Evolutionary conservation across 1,140 invertebrate genomes (phyloP).

Genomic region (Neoseiulus cucumeris): DNA sequence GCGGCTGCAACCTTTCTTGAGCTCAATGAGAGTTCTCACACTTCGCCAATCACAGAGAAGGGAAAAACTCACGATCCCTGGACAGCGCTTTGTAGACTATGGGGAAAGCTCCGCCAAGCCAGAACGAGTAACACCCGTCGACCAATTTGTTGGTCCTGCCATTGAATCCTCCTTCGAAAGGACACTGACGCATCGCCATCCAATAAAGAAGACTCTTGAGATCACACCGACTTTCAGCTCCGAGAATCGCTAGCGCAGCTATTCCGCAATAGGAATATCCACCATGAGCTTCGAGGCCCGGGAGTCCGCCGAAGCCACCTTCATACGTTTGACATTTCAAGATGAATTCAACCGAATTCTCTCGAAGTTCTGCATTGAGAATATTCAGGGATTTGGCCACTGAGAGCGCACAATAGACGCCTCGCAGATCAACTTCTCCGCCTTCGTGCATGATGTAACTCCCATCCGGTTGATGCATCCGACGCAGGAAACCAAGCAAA

Average conservation of each 20-base stretch:
- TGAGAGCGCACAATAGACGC: conserved; percentile 78
- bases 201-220: conserved; percentile 44
- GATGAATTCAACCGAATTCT: conserved; percentile 72
- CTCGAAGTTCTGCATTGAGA: conserved; percentile 51
- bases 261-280: conserved; percentile 94
- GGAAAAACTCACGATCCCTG: no score
- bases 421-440: conserved; percentile 86
- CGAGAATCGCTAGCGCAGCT: conserved; percentile 71
- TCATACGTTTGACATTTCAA: conserved; percentile 27
- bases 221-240: conserved; percentile 56
- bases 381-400: conserved; percentile 72
- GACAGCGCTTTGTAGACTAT: conserved; percentile 40
- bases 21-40: background rate
- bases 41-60: background rate
- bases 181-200: conserved; percentile 28
- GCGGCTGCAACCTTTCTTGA: background rate
- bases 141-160: conserved; percentile 93
- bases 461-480: conserved; percentile 57
- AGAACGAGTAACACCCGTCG: conserved; percentile 96
- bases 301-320: conserved; percentile 62
- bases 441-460: conserved; percentile 72
- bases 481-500: conserved; percentile 53
- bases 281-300: conserved; percentile 91
- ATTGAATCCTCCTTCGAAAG: conserved; percentile 33
- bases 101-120: conserved; percentile 82